These are phyloP conservation scores for Isoperla grammatica DNA, from an alignment of 2,888 invertebrate genomes.

Conservation along the genomic window DNA sequence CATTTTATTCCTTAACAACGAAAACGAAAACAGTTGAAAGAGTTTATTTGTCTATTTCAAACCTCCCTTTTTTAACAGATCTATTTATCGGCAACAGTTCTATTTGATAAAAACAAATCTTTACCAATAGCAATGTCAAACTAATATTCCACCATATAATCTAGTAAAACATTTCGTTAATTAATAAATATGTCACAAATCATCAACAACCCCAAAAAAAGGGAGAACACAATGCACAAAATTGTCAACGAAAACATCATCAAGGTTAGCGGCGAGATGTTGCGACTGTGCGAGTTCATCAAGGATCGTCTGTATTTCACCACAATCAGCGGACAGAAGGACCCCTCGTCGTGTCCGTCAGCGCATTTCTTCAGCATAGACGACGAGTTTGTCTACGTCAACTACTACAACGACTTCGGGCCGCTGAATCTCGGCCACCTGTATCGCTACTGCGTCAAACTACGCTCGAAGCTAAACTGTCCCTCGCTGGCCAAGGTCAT, in stretches of 20 bases:
- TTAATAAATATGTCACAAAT: no score
- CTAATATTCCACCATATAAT: no score
- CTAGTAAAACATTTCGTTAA: no score
- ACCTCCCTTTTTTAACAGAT: no score
- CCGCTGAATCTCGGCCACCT: slow-evolving; percentile 82
- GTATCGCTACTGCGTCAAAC: slow-evolving; percentile 72
- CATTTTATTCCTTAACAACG: no score
- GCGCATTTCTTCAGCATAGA: slow-evolving; percentile 75
- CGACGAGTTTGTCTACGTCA: slow-evolving; percentile 71
- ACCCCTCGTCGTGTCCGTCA: slow-evolving; percentile 59
- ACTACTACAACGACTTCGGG: slow-evolving; percentile 86
- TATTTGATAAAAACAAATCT: no score
- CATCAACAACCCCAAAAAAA: neutral
- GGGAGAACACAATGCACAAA: neutral
- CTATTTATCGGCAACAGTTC: no score
- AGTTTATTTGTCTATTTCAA: no score
- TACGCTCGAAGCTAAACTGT: slow-evolving; percentile 68
- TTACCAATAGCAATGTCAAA: no score
- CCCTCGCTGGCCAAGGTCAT: slow-evolving; percentile 67
- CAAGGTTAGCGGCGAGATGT: slow-evolving; percentile 9
- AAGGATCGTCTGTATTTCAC: slow-evolving; percentile 72
- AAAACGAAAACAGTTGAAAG: no score
- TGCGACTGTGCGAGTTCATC: slow-evolving; percentile 44
- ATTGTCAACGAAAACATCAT: neutral
- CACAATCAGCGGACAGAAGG: slow-evolving; percentile 56